Percentiles rank a stretch among this genome's conserved stretches.
Conservation (phyloP, 2,797 vertebrate species). For the Oreochromis grahami region DNA sequence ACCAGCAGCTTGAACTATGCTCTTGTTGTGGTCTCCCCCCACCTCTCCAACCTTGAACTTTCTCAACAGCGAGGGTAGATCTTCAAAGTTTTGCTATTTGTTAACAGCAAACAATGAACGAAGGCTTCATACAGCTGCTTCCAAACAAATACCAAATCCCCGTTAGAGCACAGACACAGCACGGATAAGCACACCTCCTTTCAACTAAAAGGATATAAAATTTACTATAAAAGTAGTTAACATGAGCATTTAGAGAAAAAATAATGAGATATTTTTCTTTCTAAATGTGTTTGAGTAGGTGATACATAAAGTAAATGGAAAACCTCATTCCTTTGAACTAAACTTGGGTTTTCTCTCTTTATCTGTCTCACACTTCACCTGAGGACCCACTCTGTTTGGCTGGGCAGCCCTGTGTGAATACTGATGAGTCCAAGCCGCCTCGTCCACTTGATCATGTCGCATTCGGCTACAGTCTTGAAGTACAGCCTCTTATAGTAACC, state of each 20-base stretch:
- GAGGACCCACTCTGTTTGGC: conserved; percentile 74
- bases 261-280: neutral
- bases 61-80: conserved; percentile 22
- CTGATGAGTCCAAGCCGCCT: conserved; percentile 71
- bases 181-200: neutral
- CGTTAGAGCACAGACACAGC: neutral
- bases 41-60: conserved; percentile 20
- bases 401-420: conserved; percentile 79
- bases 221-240: neutral
- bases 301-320: neutral
- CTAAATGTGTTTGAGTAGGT: neutral
- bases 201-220: neutral
- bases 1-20: conserved; percentile 28
- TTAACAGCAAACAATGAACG: conserved; percentile 4
- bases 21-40: neutral
- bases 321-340: neutral
- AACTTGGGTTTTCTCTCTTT: neutral
- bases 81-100: conserved; percentile 38
- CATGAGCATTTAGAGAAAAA: neutral
- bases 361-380: conserved; percentile 48
- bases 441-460: conserved; percentile 64
- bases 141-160: neutral
- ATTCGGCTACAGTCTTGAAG: conserved; percentile 69
- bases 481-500: conserved; percentile 85
- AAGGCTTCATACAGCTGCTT: neutral